Evolutionary conservation across 2,888 invertebrate genomes (phyloP).

Genomic region (Orgyia antiqua): DNA sequence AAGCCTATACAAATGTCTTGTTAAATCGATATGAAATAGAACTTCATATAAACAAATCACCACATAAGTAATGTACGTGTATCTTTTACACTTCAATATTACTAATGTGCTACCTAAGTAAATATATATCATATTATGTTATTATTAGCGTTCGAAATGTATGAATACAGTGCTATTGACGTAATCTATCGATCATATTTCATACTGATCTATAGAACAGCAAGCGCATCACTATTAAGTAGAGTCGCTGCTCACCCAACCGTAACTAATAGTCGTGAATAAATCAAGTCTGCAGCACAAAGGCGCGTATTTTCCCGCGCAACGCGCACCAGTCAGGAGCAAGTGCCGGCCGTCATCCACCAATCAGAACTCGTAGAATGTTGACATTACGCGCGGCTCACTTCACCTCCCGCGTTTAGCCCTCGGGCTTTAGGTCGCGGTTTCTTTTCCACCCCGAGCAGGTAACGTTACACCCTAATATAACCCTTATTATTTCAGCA

Average conservation of each 20-base stretch:
- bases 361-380: slow-evolving; percentile 63
- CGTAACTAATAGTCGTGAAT: slow-evolving; percentile 75
- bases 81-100: too few species aligned
- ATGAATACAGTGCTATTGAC: too few species aligned
- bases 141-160: too few species aligned
- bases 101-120: too few species aligned
- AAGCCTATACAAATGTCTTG: too few species aligned
- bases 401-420: slow-evolving; percentile 53
- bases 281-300: slow-evolving; percentile 64
- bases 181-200: too few species aligned
- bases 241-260: slow-evolving; percentile 52
- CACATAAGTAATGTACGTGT: too few species aligned
- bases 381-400: slow-evolving; percentile 62
- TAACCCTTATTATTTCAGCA: slow-evolving; percentile 26
- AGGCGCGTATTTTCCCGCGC: slow-evolving; percentile 54
- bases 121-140: too few species aligned
- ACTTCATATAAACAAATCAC: too few species aligned
- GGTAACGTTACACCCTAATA: slow-evolving; percentile 22
- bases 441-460: slow-evolving; percentile 30
- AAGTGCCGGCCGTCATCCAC: slow-evolving; percentile 40
- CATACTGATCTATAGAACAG: too few species aligned
- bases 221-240: slow-evolving; percentile 42
- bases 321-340: slow-evolving; percentile 53
- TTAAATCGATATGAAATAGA: too few species aligned
- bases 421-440: slow-evolving; percentile 57